These are phyloP conservation scores for Dreissena rostriformis DNA, from an alignment of 1,140 invertebrate genomes.

Conservation along the genomic window DNA sequence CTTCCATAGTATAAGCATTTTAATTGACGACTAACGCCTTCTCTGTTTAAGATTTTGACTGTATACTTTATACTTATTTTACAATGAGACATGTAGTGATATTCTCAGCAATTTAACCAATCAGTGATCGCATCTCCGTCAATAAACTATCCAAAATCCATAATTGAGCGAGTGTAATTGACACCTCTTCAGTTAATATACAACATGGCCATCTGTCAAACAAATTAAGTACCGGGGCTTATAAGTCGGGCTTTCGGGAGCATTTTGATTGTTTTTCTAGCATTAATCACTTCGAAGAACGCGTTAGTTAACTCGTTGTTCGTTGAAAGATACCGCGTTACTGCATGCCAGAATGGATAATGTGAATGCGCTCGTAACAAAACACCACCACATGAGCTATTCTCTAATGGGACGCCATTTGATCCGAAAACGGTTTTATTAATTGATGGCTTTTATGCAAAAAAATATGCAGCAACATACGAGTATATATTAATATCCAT, in stretches of 20 bases:
- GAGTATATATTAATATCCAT: no score
- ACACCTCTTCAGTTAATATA: slow-evolving; percentile 23
- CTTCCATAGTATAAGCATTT: no score
- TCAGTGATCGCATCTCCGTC: not conserved
- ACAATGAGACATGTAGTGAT: not conserved
- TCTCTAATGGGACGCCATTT: no score
- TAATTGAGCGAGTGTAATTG: slow-evolving; percentile 40
- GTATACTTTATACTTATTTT: not conserved
- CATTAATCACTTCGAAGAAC: slow-evolving; percentile 37
- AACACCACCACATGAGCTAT: no score
- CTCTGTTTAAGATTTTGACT: not conserved
- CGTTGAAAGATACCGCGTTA: slow-evolving; percentile 25
- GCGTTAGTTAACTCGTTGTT: slow-evolving; percentile 34
- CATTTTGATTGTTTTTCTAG: slow-evolving; percentile 44
- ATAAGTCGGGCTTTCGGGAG: slow-evolving; percentile 38
- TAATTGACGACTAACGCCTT: not conserved
- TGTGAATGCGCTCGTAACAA: no score
- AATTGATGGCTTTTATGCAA: no score
- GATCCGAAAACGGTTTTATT: no score
- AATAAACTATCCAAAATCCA: slow-evolving; percentile 42
- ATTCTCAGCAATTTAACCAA: not conserved
- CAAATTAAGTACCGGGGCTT: slow-evolving; percentile 33
- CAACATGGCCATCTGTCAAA: slow-evolving; percentile 49
- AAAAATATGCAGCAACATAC: no score
- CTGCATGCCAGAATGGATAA: no score